Base-by-base conservation (phyloP, 2,888 invertebrate species). In the Sussaba pulchella region DNA sequence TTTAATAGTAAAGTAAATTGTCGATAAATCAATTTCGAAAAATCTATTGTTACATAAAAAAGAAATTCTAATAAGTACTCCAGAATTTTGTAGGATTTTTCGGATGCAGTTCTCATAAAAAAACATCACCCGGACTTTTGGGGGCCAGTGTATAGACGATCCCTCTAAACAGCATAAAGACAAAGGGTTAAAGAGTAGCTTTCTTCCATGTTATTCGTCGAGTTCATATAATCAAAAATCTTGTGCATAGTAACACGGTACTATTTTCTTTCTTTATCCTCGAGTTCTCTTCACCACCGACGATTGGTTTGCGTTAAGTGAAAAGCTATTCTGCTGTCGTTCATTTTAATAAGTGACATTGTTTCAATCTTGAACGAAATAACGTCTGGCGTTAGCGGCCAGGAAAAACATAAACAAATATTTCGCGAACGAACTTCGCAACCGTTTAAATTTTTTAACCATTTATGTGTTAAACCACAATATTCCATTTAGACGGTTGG, bases 371-470 rank as follows among this genome's bases (percentile, higher is more conserved):
- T 4, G n/a, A 12, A 43, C 26, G 24, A 26, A 17, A 43, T 31
- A 17, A 10, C 9, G 54, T 26, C 26, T 54, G 17, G 26, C 39
- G 9, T 26, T 10, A 17, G 26, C 9, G 41, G 36, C 9, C n/a
- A 57, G 31, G 12, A 36, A 17, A 10, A 31, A 12, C 9, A 52
- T 47, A 36, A 39, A 67, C 36, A 59, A 59, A 14, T 12, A 41
- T n/a, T 47, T 57, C 57, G 39, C 47, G 17, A 52, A 61, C 43
- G 36, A 59, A 69, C 26, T 61, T 24, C 24, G 45, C 17, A 45
- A 73, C 19, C 54, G 54, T 67, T 73, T 69, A 63, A 67, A 52
- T 69, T 52, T 43, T 54, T 67, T n/a, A 41, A 69, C 50, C 2
- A 61, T 50, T 66, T 21, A 21, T 59, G 17, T 19, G 19, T 14